phyloP scores from a whole-genome alignment of 1,140 invertebrate genomes.

The Platyscapa corneri region DNA sequence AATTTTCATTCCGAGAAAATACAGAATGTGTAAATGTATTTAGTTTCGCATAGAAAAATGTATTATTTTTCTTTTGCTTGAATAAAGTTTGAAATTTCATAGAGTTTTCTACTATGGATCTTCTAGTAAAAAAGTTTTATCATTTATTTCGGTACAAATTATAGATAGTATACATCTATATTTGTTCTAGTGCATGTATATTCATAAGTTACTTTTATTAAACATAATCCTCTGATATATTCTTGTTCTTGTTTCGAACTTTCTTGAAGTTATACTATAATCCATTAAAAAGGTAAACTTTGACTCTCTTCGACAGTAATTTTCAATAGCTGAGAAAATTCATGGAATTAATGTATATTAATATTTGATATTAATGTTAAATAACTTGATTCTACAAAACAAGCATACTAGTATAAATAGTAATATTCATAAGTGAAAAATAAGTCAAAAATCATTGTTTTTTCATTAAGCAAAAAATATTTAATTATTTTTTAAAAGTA shows the following conservation, averaged over 20 bases:
- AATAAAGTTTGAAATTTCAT: neutral
- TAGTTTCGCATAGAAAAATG: neutral
- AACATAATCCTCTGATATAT: conserved; percentile 36
- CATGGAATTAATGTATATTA: no score
- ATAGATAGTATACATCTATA: neutral
- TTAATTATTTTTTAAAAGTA: no score
- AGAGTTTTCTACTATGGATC: neutral
- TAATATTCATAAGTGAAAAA: no score
- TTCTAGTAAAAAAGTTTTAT: neutral
- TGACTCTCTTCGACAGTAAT: neutral
- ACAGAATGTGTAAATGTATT: neutral
- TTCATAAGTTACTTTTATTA: conserved; percentile 30
- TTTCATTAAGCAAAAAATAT: no score
- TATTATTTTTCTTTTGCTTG: neutral
- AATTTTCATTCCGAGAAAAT: neutral
- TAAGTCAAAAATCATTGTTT: no score
- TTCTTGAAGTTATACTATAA: neutral
- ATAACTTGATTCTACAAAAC: no score
- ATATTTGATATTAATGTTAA: no score
- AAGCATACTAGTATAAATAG: no score
- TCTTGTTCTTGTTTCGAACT: conserved; percentile 17
- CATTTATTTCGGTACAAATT: neutral
- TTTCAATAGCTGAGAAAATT: neutral
- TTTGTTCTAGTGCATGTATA: conserved; percentile 11
- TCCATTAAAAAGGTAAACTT: neutral